Conservation (phyloP, 2,888 invertebrate genomes). For the Agrilus biguttatus region DNA sequence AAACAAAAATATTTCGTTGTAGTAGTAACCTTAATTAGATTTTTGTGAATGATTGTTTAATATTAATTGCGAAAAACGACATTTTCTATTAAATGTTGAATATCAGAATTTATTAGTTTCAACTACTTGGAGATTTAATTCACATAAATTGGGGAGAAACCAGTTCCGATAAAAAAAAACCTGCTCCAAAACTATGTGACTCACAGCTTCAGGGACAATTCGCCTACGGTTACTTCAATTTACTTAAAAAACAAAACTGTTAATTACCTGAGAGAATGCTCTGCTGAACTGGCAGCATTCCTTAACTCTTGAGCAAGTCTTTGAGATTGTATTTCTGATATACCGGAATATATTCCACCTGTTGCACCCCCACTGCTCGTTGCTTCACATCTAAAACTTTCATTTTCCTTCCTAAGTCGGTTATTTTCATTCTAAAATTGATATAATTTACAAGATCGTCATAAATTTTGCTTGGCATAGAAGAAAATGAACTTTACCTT, state of each 20-base stretch:
- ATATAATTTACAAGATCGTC: constrained; percentile 1
- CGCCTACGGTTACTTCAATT: too few species aligned
- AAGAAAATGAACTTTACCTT: constrained; percentile 35
- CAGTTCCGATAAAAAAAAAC: too few species aligned
- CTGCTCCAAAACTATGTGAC: too few species aligned
- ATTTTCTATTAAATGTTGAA: too few species aligned
- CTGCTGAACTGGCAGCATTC: constrained; percentile 48
- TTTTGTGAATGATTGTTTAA: too few species aligned
- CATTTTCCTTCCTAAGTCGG: constrained; percentile 36
- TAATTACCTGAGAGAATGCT: constrained; percentile 45
- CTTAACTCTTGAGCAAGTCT: constrained; percentile 45
- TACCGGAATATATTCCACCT: constrained; percentile 24
- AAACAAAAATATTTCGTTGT: too few species aligned
- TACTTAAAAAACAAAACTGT: not conserved
- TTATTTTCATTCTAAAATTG: constrained; percentile 34
- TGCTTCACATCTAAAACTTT: constrained; percentile 21
- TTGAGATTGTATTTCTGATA: constrained; percentile 28
- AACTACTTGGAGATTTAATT: too few species aligned
- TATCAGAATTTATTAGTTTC: too few species aligned
- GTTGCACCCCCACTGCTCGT: constrained; percentile 33
- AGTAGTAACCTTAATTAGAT: too few species aligned
- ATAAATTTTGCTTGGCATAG: not conserved
- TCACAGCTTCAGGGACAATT: too few species aligned
- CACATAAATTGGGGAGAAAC: too few species aligned
- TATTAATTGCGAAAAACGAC: too few species aligned